Evolutionary conservation across 2,888 invertebrate species (phyloP).

Genomic region (Lasioglossum vierecki): DNA sequence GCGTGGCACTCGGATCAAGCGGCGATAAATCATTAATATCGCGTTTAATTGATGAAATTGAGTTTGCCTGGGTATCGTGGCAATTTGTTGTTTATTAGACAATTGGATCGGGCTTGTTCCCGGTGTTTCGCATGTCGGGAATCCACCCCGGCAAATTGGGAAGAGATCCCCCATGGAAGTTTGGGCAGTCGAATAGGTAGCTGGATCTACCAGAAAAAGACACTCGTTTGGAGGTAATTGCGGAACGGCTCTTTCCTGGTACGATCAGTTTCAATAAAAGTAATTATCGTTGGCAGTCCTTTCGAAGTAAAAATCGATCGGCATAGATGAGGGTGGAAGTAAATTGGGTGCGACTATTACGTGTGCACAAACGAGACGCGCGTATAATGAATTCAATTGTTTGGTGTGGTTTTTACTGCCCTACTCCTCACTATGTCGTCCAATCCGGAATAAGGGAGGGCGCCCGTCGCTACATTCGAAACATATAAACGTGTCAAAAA

Average conservation of each 20-base stretch:
- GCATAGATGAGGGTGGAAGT: constrained; percentile 64
- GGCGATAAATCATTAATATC: constrained; percentile 19
- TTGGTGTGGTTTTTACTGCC: constrained; percentile 68
- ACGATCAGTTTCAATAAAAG: constrained; percentile 67
- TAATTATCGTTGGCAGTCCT: constrained; percentile 61
- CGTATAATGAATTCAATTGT: constrained; percentile 74
- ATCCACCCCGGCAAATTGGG: constrained; percentile 17
- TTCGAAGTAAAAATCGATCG: constrained; percentile 68
- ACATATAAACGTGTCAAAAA: constrained; percentile 82
- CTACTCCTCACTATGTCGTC: constrained; percentile 70
- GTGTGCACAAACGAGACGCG: constrained; percentile 64
- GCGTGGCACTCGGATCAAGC: background rate
- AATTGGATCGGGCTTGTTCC: constrained; percentile 12
- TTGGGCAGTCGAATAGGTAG: constrained; percentile 29
- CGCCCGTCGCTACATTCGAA: constrained; percentile 81
- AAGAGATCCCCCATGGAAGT: constrained; percentile 11
- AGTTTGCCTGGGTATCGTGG: constrained; percentile 25
- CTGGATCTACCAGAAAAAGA: constrained; percentile 12
- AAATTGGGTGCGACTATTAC: constrained; percentile 68
- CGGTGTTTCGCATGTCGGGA: background rate
- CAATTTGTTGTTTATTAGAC: constrained; percentile 27
- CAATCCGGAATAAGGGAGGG: constrained; percentile 80
- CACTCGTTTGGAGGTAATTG: constrained; percentile 59
- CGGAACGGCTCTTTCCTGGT: constrained; percentile 55
- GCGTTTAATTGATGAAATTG: constrained; percentile 15